Conservation (phyloP, 2,113 vertebrate genomes). For the Phycodurus eques region DNA sequence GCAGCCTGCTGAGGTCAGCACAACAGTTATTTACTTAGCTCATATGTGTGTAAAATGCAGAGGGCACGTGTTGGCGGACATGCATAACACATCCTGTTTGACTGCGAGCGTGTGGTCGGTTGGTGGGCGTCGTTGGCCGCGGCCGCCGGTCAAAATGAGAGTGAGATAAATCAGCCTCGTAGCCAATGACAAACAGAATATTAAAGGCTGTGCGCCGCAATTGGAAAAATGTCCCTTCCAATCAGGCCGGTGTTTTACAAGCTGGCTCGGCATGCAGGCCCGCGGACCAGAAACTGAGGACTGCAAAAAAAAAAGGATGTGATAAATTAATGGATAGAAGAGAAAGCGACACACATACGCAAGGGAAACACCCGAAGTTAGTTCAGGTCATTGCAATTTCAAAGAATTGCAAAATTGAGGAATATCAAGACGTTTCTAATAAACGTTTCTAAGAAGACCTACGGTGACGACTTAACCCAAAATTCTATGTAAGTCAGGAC, state of each 20-base stretch:
- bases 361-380: not conserved
- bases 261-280: conserved; percentile 39
- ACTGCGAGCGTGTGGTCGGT: not conserved
- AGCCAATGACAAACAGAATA: conserved; percentile 73
- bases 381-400: not conserved
- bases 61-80: conserved; percentile 36
- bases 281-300: conserved; percentile 36
- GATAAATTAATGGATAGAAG: not conserved
- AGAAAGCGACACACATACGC: not conserved
- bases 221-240: conserved; percentile 73
- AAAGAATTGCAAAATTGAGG: not conserved
- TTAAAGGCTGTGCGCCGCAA: conserved; percentile 57
- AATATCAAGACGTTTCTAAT: not conserved
- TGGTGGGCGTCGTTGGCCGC: conserved; percentile 48
- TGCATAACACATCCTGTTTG: conserved; percentile 17
- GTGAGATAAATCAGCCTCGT: conserved; percentile 68
- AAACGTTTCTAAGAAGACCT: not conserved
- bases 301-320: conserved; percentile 25
- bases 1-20: conserved; percentile 29
- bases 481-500: not conserved
- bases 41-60: conserved; percentile 22
- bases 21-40: conserved; percentile 38
- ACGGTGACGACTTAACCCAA: not conserved
- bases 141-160: conserved; percentile 67
- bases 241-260: conserved; percentile 70